A percentile compares a stretch with the other conserved stretches of the same genome.
phyloP scores from a whole-genome alignment of 2,888 invertebrate genomes.

The Lydus trimaculatus region DNA sequence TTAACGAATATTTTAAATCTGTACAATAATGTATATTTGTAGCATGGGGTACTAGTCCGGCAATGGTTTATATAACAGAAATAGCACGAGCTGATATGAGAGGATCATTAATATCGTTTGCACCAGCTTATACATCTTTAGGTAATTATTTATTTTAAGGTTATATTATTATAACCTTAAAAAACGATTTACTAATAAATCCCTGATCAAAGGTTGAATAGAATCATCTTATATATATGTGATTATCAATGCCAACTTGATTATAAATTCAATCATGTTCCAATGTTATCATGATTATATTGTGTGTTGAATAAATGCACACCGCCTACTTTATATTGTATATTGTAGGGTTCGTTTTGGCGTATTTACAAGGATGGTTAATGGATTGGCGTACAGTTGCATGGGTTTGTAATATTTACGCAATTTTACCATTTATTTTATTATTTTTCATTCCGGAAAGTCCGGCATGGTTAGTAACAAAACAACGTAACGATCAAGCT shows the following conservation, averaged over 20 bases:
- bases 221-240: neutral
- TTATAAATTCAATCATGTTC: neutral
- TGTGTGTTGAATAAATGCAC: too few species aligned
- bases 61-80: conserved; percentile 69
- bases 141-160: too few species aligned
- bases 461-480: conserved; percentile 66
- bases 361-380: conserved; percentile 64
- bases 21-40: conserved; percentile 35
- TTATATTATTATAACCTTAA: conserved; percentile 25
- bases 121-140: conserved; percentile 66
- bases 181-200: too few species aligned
- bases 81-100: conserved; percentile 66
- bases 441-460: conserved; percentile 66
- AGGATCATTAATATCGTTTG: conserved; percentile 67
- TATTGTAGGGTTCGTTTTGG: conserved; percentile 63
- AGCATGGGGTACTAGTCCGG: conserved; percentile 67
- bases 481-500: conserved; percentile 63
- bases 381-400: conserved; percentile 65
- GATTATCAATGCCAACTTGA: neutral
- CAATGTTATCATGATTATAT: too few species aligned
- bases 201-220: too few species aligned
- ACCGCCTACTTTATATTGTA: neutral
- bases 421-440: conserved; percentile 62
- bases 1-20: neutral
- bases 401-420: conserved; percentile 64